Evolutionary conservation across 2,888 invertebrate genomes (phyloP).

Genomic region (Entomobrya multifasciata): DNA sequence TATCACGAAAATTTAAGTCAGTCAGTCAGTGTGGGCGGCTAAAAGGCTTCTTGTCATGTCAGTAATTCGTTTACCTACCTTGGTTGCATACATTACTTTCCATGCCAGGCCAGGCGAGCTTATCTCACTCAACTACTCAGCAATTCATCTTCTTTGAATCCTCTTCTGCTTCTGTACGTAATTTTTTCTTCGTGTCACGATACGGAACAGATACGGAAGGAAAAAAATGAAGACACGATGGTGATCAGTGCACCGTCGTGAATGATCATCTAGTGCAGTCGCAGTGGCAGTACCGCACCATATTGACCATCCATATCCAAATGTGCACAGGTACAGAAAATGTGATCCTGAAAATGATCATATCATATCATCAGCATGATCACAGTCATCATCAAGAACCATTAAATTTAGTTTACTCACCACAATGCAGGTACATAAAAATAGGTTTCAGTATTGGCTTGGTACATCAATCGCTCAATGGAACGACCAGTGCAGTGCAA

Average conservation of each 20-base stretch:
- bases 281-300: constrained; percentile 48
- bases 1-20: constrained; percentile 41
- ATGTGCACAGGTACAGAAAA: constrained; percentile 3
- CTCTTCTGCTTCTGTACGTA: constrained; percentile 55
- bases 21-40: constrained; percentile 78
- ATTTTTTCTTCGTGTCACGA: constrained; percentile 42
- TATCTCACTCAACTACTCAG: constrained; percentile 30
- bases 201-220: constrained; percentile 36
- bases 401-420: constrained; percentile 1
- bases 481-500: background rate
- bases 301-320: constrained; percentile 9
- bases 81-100: no score
- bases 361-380: constrained; percentile 42
- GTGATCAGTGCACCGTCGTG: background rate
- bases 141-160: constrained; percentile 38
- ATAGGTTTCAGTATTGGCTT: background rate
- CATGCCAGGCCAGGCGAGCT: background rate
- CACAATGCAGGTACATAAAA: no score
- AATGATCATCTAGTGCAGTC: constrained; percentile 42
- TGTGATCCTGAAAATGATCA: constrained; percentile 51
- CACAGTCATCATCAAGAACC: constrained; percentile 41
- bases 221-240: background rate
- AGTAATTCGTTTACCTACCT: constrained; percentile 54
- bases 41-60: constrained; percentile 78
- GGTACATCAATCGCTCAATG: no score